Evolutionary conservation across 2,888 invertebrate species (phyloP).

Genomic region (Protonemura montana): DNA sequence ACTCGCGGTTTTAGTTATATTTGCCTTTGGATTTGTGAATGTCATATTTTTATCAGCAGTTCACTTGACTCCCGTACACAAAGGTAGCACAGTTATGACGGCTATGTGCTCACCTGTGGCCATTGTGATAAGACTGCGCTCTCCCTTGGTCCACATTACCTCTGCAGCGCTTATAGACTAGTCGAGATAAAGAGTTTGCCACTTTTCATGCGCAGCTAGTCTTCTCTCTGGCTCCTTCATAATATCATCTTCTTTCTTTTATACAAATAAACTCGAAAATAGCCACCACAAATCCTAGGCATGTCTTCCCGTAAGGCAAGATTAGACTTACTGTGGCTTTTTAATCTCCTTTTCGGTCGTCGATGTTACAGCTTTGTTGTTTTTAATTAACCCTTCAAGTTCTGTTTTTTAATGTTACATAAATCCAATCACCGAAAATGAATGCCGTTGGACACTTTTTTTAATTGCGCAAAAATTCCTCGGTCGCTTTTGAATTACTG

Average conservation of each 20-base stretch:
- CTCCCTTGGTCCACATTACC: neutral
- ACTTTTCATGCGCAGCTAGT: neutral
- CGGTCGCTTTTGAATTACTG: neutral
- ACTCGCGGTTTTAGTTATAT: neutral
- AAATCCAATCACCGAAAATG: neutral
- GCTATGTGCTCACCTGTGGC: neutral
- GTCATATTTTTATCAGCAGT: neutral
- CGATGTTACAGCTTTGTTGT: neutral
- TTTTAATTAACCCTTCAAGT: neutral
- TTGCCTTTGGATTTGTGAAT: neutral
- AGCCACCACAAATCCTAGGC: neutral
- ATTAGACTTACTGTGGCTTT: neutral
- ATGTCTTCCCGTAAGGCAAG: neutral
- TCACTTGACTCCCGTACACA: neutral
- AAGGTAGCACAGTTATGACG: neutral
- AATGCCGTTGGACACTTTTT: neutral
- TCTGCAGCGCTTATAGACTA: neutral
- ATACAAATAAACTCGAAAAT: neutral
- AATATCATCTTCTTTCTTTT: neutral
- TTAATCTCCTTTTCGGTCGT: neutral
- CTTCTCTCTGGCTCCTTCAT: neutral
- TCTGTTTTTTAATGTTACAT: conserved; percentile 3
- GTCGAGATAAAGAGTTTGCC: neutral
- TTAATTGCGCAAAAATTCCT: neutral
- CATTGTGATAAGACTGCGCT: neutral